Percentiles rank a stretch among this genome's conserved stretches.
These are phyloP conservation scores for Panthera leo DNA, from an alignment of 2,113 vertebrate species.

Conservation along the genomic window DNA sequence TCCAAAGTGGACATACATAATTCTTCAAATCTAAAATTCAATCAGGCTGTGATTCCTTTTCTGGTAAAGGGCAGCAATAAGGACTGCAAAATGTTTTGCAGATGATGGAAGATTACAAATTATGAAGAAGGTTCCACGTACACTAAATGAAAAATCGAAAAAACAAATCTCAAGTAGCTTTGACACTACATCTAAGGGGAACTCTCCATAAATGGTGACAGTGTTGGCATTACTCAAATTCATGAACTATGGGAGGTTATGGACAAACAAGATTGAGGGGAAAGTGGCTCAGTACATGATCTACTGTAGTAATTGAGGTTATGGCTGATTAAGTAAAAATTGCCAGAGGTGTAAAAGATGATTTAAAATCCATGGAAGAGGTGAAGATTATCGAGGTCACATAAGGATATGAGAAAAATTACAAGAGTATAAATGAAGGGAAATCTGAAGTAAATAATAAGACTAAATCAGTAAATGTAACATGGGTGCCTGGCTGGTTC, in stretches of 20 bases:
- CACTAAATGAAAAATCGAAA: background rate
- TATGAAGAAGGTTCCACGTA: background rate
- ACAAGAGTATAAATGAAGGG: background rate
- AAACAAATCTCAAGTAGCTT: background rate
- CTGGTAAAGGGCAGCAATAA: background rate
- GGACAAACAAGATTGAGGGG: background rate
- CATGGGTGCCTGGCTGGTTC: background rate
- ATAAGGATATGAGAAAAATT: background rate
- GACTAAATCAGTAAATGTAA: background rate
- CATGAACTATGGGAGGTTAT: accelerated
- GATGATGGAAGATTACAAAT: background rate
- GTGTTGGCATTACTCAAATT: background rate
- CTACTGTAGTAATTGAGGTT: background rate
- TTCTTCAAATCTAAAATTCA: background rate
- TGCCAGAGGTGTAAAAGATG: background rate
- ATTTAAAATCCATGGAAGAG: background rate
- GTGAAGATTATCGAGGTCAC: background rate
- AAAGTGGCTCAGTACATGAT: background rate
- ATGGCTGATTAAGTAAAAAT: background rate
- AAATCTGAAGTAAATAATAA: background rate
- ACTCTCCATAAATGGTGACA: background rate
- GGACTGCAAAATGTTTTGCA: background rate
- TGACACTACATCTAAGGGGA: background rate
- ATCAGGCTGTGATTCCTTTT: background rate
- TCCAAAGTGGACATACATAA: background rate